Base-by-base conservation (phyloP, 2,113 vertebrate genomes). In the Atherinomorus stipes region DNA sequence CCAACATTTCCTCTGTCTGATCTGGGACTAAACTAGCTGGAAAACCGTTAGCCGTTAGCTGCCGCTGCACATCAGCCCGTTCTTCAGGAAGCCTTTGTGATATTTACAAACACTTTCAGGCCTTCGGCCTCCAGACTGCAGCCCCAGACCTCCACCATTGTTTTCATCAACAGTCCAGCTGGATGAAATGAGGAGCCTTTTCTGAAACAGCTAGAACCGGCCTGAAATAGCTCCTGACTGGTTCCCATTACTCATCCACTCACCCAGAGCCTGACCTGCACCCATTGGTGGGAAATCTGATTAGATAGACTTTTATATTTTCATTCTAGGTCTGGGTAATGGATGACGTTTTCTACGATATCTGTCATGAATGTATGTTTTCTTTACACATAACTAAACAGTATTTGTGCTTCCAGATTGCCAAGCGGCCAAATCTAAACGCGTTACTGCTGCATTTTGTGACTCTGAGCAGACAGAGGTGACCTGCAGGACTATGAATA, bases 231-330 rank as follows among this genome's bases (percentile, higher is more conserved):
- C 59, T 45, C 53, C 37, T 31, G 2, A 12, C 31, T 47, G 26
- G 26, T 49, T 83, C 54, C 47, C 71, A 74, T 83, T 64, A 67
- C 56, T 83, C 62, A 61, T 65, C 73, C 47, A 1, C 25, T 38
- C 22, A 64, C 22, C 64, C 38, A 23, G 12, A 22, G 44, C 61
- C 45, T 59, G 21, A 42, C 50, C 34, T 42, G 31, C 50, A 68
- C 53, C 34, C 26, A 2, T 19, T 16, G 44, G 21, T 19, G 52
- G 65, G 22, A 71, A 53, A 65, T 66, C 51, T 54, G 50, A 62
- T 18, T 65, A 40, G 23, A n/a, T 45, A 34, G 45, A 44, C 61
- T 51, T 63, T 58, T 69, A 4, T 38, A 10, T 38, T 38, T 28
- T 28, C 28, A 3, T 28, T 28, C 28, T 28, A 3, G 28, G 28